Percentiles rank a stretch among this genome's conserved stretches.
Conservation (phyloP, 2,888 invertebrate species). For the Osmoderma eremita region DNA sequence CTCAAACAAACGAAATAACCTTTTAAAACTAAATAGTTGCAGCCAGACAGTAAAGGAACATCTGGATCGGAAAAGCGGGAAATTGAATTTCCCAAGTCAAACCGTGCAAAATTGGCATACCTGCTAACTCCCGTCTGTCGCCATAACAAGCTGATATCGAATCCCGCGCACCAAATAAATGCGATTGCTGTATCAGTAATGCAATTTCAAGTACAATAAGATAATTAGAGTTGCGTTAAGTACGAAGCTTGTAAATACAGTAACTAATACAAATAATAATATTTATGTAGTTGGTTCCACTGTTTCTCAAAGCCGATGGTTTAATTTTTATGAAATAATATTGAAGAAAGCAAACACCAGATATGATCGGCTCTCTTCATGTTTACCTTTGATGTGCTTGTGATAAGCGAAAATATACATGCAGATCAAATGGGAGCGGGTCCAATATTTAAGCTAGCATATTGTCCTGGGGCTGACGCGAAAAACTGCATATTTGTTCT, state of each 20-base stretch:
- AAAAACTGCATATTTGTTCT: conserved; percentile 15
- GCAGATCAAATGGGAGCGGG: conserved; percentile 1
- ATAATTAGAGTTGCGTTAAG: background rate
- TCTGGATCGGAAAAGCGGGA: conserved; percentile 49
- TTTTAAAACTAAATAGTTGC: conserved; percentile 50
- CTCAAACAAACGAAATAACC: conserved; percentile 45
- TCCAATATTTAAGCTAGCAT: background rate
- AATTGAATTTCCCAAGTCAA: conserved; percentile 50
- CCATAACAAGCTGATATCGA: conserved; percentile 22
- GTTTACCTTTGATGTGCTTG: background rate
- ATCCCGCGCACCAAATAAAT: conserved; percentile 19
- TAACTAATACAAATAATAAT: background rate
- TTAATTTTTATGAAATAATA: background rate
- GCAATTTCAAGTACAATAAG: background rate
- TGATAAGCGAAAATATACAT: conserved; percentile 8
- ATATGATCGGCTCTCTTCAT: background rate
- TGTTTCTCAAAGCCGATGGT: too few relatives aligned
- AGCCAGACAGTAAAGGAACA: conserved; percentile 45
- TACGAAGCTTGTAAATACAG: background rate
- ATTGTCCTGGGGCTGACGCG: conserved; percentile 7
- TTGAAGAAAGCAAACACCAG: background rate
- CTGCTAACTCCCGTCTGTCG: conserved; percentile 42
- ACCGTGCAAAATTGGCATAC: conserved; percentile 46
- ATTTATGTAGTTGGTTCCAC: background rate
- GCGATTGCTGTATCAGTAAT: conserved; percentile 14